phyloP scores from a whole-genome alignment of 1,140 invertebrate genomes.

The Megathymus violae region DNA sequence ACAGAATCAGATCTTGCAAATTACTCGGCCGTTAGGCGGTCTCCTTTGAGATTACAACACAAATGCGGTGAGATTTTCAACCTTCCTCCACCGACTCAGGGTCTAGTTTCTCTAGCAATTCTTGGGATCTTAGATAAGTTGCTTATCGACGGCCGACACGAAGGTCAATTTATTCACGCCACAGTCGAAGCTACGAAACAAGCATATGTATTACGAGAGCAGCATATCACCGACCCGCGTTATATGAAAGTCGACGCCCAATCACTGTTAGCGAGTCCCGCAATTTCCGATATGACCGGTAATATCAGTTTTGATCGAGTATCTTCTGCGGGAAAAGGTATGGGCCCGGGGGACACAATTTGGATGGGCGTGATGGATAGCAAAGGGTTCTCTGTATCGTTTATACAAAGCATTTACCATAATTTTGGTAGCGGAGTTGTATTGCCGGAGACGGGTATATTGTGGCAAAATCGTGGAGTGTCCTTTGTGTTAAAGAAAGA shows the following conservation, averaged over 20 bases:
- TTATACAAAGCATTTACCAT: constrained; percentile 73
- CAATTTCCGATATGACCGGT: constrained; percentile 59
- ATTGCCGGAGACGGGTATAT: constrained; percentile 67
- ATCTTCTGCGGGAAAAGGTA: constrained; percentile 44
- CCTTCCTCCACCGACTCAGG: constrained; percentile 70
- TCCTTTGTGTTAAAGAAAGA: constrained; percentile 59
- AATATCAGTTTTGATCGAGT: constrained; percentile 54
- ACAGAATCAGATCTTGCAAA: constrained; percentile 66
- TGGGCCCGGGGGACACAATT: constrained; percentile 67
- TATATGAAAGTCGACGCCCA: constrained; percentile 64
- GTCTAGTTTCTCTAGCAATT: constrained; percentile 66
- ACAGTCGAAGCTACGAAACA: constrained; percentile 75
- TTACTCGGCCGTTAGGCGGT: constrained; percentile 60
- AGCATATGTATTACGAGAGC: constrained; percentile 64
- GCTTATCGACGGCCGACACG: constrained; percentile 63
- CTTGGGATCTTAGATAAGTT: constrained; percentile 70
- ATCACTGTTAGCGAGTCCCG: constrained; percentile 50
- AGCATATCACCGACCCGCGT: constrained; percentile 68
- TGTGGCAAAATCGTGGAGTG: constrained; percentile 73
- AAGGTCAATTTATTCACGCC: constrained; percentile 71
- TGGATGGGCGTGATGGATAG: constrained; percentile 77
- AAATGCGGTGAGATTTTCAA: constrained; percentile 64
- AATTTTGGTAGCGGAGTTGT: constrained; percentile 66
- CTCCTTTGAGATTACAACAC: constrained; percentile 58
- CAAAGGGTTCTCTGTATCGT: constrained; percentile 73